Conservation (phyloP, 2,888 invertebrate species). For the Orthosia gothica region DNA sequence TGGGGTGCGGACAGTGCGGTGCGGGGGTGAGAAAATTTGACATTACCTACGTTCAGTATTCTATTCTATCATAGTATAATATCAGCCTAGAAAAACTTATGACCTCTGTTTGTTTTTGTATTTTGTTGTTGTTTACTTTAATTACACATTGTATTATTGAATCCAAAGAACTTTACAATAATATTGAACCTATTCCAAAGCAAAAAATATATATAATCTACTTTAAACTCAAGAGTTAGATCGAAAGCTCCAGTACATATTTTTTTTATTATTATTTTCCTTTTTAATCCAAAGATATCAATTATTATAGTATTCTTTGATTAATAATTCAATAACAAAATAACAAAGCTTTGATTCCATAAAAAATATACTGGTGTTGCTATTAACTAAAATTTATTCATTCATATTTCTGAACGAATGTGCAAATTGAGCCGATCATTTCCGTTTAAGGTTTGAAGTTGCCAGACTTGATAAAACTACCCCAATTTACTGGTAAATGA, state of each 20-base stretch:
- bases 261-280: not conserved
- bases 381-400: not conserved
- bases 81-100: not conserved
- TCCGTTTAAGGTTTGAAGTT: slow-evolving; percentile 52
- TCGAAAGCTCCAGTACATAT: not conserved
- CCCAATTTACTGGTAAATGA: slow-evolving; percentile 12
- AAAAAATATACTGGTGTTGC: slow-evolving; percentile 36
- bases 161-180: not conserved
- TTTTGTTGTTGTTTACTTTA: not conserved
- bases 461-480: slow-evolving; percentile 42
- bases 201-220: not conserved
- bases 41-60: slow-evolving; percentile 52
- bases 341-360: not conserved
- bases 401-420: slow-evolving; percentile 68
- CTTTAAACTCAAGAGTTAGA: not conserved
- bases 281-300: too few species aligned
- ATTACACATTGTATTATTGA: not conserved
- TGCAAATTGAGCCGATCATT: slow-evolving; percentile 28
- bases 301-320: not conserved
- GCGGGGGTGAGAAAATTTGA: slow-evolving; percentile 67
- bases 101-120: not conserved
- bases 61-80: not conserved
- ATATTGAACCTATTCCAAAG: not conserved
- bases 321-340: too few species aligned
- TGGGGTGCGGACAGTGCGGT: slow-evolving; percentile 68